A percentile compares a stretch with the other conserved stretches of the same genome.
These are phyloP conservation scores for Periophthalmodon schlosseri DNA, from an alignment of 2,113 vertebrate genomes.

Conservation along the genomic window DNA sequence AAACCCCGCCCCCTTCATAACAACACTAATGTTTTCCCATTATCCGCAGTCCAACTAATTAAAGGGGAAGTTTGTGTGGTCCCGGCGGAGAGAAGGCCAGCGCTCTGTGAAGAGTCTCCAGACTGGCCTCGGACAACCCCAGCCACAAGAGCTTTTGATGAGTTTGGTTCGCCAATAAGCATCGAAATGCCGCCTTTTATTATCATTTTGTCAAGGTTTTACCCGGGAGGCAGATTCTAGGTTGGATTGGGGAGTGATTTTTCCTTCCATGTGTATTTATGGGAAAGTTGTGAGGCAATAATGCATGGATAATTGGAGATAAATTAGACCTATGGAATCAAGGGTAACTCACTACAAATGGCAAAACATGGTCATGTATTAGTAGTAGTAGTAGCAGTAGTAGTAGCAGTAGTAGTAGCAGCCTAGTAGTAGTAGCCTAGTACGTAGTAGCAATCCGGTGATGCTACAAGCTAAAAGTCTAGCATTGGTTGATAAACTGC, in stretches of 20 bases:
- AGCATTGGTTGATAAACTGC: too few species aligned
- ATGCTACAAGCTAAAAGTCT: too few species aligned
- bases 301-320: not conserved
- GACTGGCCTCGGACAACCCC: slow-evolving; percentile 25
- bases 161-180: slow-evolving; percentile 3
- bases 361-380: too few species aligned
- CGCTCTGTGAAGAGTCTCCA: slow-evolving; percentile 39
- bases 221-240: not conserved
- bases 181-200: slow-evolving; percentile 4
- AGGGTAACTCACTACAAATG: too few species aligned
- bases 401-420: too few species aligned
- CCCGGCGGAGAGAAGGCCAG: slow-evolving; percentile 46
- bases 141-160: slow-evolving; percentile 3
- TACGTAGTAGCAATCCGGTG: too few species aligned
- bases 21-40: slow-evolving; percentile 73
- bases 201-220: slow-evolving; percentile 6
- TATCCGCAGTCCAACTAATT: slow-evolving; percentile 87
- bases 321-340: too few species aligned
- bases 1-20: slow-evolving; percentile 76
- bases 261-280: not conserved
- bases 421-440: too few species aligned
- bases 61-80: slow-evolving; percentile 78
- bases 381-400: too few species aligned
- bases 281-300: not conserved
- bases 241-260: not conserved